Evolutionary conservation across 2,888 invertebrate species (phyloP), one percentile per base, ranked within the genome.

Genomic region (Zelleria hepariella): DNA sequence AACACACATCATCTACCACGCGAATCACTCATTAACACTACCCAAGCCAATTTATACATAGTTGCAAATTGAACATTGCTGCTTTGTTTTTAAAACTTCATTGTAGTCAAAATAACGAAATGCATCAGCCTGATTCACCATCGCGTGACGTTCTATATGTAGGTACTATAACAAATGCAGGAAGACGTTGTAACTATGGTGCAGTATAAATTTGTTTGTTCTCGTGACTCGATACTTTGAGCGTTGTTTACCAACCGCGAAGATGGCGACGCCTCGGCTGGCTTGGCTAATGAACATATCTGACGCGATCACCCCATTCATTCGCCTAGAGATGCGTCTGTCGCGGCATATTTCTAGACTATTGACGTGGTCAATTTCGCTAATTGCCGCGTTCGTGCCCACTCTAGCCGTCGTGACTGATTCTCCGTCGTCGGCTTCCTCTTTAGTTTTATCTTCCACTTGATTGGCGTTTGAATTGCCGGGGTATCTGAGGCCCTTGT

Each of bases 341-440:
- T 63, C 66, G 65, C 64, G 68, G 73, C 73, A 74, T 75, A 70
- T 73, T 75, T 78, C 73, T 77, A 72, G 72, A 75, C 68, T 68
- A 70, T 72, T 78, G 80, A 78, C 77, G 78, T 75, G 72, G 66
- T 68, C 69, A 62, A 65, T 65, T 66, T 68, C 64, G 68, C 74
- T 84, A 82, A 85, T 84, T 79, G 72, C 74, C 69, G 10, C 70
- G 65, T 69, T 77, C 67, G 77, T 79, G 77, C 77, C 79, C 73
- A 78, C 80, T 68, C 70, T 63, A 66, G 63, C 64, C 70, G 73
- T 68, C 74, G 74, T 73, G 75, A 75, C 70, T 73, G 69, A 71
- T 68, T 70, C 67, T 66, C 64, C 62, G 64, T 66, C 62, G 65
- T 66, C 67, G 67, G 66, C 73, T 80, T 75, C 75, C 70, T 77